phyloP scores from a whole-genome alignment of 2,113 vertebrate genomes.

The Ctenomys sociabilis region DNA sequence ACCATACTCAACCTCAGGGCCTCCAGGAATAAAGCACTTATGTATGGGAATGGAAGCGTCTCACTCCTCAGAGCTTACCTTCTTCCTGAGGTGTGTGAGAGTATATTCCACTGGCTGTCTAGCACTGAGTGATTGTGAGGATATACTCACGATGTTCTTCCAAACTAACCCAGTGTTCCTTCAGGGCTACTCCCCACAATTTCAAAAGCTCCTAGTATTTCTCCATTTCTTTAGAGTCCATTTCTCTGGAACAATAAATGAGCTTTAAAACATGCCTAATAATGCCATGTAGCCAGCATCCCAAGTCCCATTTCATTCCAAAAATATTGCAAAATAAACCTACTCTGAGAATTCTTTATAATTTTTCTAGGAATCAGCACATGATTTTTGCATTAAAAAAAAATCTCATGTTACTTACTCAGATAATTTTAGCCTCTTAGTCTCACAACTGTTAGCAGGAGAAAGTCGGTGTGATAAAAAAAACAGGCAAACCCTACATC shows the following conservation, averaged over 20 bases:
- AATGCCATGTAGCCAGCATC: neutral
- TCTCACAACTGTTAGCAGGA: neutral
- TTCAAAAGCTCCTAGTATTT: neutral
- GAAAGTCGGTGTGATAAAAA: neutral
- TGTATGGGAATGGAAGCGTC: neutral
- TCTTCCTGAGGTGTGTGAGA: neutral
- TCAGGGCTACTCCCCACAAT: neutral
- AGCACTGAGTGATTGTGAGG: neutral
- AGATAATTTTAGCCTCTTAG: constrained; percentile 25
- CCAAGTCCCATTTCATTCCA: neutral
- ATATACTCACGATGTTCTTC: neutral
- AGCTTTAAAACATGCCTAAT: neutral
- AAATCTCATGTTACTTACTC: neutral
- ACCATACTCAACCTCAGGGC: neutral
- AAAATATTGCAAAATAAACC: neutral
- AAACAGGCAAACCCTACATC: neutral
- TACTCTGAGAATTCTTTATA: neutral
- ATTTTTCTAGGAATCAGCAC: neutral
- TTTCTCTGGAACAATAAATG: constrained; percentile 14
- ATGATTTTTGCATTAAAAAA: neutral
- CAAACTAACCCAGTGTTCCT: neutral
- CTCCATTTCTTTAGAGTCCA: neutral
- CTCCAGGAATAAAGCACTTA: neutral
- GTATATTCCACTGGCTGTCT: neutral
- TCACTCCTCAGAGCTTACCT: neutral